Conservation (phyloP, 2,113 vertebrate genomes). For the Sterna hirundo region DNA sequence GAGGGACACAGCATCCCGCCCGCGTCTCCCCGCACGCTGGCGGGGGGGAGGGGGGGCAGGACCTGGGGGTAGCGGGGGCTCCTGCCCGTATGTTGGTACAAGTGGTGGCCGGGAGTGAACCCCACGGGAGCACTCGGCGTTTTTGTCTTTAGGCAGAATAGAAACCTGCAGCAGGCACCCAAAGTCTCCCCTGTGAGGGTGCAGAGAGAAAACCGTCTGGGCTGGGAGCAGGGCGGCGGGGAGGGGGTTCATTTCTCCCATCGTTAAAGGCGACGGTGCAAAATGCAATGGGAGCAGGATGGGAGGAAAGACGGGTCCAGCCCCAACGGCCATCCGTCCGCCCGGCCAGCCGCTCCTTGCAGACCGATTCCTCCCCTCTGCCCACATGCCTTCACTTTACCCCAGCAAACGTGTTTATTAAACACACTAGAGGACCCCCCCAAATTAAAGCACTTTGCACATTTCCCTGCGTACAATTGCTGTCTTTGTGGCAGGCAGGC, state of each 20-base stretch:
- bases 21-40: rapidly evolving
- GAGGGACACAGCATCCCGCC: not conserved
- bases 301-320: not conserved
- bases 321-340: rapidly evolving
- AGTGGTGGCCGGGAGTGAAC: rapidly evolving
- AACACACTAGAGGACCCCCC: not conserved
- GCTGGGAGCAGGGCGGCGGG: not conserved
- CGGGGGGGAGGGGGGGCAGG: not conserved
- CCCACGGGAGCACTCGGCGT: rapidly evolving
- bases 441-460: rapidly evolving
- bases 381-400: not conserved
- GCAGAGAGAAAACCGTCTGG: not conserved
- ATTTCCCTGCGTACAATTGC: not conserved
- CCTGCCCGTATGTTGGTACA: not conserved
- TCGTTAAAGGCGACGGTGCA: not conserved
- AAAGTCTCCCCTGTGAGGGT: not conserved
- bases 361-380: not conserved
- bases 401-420: not conserved
- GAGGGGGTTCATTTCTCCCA: not conserved
- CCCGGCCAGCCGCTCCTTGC: rapidly evolving
- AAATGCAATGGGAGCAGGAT: rapidly evolving
- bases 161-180: not conserved
- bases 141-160: not conserved
- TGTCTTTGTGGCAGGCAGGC: not conserved
- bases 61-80: rapidly evolving